Evolutionary conservation across 2,113 vertebrate genomes (phyloP), one percentile per base, ranked within the genome.

Genomic region (Brienomyrus brachyistius): DNA sequence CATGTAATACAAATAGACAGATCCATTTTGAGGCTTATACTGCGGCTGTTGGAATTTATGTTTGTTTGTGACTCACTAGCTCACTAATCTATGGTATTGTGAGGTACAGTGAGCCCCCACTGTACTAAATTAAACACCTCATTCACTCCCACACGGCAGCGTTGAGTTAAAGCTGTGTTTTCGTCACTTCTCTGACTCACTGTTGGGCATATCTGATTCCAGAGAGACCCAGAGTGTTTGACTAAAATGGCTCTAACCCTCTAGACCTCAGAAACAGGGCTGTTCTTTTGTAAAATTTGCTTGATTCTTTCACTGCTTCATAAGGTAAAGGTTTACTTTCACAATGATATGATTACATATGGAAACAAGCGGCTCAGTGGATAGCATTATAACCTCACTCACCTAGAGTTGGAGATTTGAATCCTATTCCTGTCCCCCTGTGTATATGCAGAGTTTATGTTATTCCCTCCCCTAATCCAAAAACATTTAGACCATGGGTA

Each of bases 171-270:
- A 35, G 70, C 45, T 43, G n/a, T 31, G 80, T 62, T 89, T 85
- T 89, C 31, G 40, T 40, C 13, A 21, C 89, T 54, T 21, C 89
- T 59, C 27, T 89, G 77, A 89, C 89, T 89, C 89, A 84, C 48
- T 23, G 15, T 5, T 15, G 35, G 82, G 5, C 27, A 85, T 27
- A 66, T 47, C 45, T 48, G 77, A 4, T 31, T 47, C 74, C 17
- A 43, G 21, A 43, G 21, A 43, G 77, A 59, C 31, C n/a, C 54
- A 51, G 74, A 47, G 77, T 40, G 15, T 43, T 43, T 84, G 51
- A 59, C 52, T 43, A 89, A 89, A 50, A 83, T 56, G 51, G 88
- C 74, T 54, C 40, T 31, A 10, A 43, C 43, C 35, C 74, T 43
- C 15, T 19, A 80, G 35, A 17, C 77, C 3, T 47, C n/a, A 31